These are phyloP conservation scores for Camelus bactrianus DNA, from an alignment of 2,113 vertebrate genomes.

Conservation along the genomic window DNA sequence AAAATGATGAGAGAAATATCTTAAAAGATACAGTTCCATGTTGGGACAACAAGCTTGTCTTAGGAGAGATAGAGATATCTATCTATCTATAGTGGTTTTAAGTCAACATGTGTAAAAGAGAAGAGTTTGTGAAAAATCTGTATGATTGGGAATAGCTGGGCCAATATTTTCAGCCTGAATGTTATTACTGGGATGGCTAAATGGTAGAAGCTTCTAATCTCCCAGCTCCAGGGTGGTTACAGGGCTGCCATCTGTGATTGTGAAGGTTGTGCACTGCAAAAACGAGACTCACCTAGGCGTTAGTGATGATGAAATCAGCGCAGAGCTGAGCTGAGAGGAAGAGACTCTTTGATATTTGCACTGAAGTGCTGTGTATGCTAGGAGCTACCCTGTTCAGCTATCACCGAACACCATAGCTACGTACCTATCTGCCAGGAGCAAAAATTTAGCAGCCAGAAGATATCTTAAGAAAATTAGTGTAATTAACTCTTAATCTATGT, in stretches of 20 bases:
- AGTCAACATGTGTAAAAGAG: background rate
- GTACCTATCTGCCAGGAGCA: background rate
- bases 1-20: background rate
- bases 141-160: background rate
- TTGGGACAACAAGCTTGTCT: background rate
- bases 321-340: background rate
- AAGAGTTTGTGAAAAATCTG: background rate
- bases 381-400: background rate
- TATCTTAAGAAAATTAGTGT: conserved; percentile 13
- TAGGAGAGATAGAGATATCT: background rate
- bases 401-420: background rate
- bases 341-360: background rate
- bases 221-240: background rate
- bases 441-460: background rate
- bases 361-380: background rate
- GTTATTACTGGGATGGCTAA: background rate
- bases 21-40: background rate
- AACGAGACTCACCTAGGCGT: background rate
- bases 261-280: background rate
- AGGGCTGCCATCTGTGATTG: background rate
- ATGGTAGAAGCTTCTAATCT: background rate
- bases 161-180: background rate
- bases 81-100: background rate
- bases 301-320: background rate
- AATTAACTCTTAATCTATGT: conserved; percentile 8